phyloP scores from a whole-genome alignment of 2,113 vertebrate genomes.

The Bos javanicus region DNA sequence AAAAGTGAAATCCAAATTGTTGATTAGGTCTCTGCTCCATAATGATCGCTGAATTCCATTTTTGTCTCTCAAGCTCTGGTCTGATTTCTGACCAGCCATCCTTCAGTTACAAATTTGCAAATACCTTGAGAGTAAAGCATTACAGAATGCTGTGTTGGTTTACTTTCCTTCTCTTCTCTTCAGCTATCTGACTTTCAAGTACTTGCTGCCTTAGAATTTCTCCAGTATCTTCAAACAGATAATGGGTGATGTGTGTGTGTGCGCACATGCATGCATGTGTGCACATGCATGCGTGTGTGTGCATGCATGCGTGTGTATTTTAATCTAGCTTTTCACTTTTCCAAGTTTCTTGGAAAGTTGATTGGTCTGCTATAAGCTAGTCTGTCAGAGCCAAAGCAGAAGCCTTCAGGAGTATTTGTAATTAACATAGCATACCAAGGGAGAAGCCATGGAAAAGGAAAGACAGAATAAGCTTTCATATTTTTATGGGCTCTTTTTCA shows the following conservation, averaged over 20 bases:
- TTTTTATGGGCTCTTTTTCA: neutral
- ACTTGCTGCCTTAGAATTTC: neutral
- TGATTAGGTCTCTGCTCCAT: neutral
- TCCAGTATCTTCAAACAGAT: neutral
- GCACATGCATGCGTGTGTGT: neutral
- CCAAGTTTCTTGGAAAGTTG: neutral
- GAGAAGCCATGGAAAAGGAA: neutral
- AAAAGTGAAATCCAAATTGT: neutral
- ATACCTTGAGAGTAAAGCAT: neutral
- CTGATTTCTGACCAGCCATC: neutral
- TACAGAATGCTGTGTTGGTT: neutral
- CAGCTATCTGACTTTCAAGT: neutral
- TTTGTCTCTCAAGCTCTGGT: neutral
- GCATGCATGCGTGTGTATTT: neutral
- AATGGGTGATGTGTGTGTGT: neutral
- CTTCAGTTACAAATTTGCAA: neutral
- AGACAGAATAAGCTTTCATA: neutral
- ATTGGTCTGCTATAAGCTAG: neutral
- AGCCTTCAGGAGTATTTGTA: neutral
- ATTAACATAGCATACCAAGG: neutral
- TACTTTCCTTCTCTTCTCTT: neutral
- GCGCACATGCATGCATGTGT: too few relatives aligned
- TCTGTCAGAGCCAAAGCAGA: neutral
- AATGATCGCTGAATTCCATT: neutral
- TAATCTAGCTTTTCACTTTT: neutral